Evolutionary conservation across 2,888 invertebrate genomes (phyloP).

Genomic region (Melanargia galathea): DNA sequence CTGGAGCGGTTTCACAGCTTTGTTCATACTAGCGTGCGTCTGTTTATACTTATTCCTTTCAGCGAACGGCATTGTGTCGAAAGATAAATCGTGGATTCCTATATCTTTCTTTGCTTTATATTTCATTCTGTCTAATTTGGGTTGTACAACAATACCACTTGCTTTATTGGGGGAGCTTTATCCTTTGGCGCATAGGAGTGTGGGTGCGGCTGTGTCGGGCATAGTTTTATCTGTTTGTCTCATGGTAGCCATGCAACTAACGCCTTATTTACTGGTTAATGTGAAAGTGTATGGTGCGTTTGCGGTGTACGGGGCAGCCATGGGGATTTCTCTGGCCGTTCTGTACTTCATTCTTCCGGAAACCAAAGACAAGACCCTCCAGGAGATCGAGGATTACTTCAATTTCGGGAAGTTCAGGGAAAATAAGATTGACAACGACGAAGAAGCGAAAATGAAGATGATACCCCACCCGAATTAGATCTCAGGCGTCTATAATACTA

Average conservation of each 20-base stretch:
- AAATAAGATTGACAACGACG: conserved; percentile 1
- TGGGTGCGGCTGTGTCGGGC: conserved; percentile 52
- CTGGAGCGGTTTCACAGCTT: conserved; percentile 52
- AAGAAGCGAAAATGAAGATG: conserved; percentile 19
- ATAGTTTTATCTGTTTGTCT: conserved; percentile 49
- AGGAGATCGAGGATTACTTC: conserved; percentile 27
- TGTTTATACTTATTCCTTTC: conserved; percentile 54
- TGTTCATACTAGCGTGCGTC: conserved; percentile 46
- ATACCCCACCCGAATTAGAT: background rate
- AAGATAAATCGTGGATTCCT: conserved; percentile 50
- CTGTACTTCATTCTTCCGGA: conserved; percentile 40
- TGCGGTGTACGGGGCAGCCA: conserved; percentile 52
- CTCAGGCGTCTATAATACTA: background rate
- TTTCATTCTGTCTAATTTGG: conserved; percentile 60
- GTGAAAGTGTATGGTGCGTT: conserved; percentile 61
- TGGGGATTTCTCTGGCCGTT: conserved; percentile 40
- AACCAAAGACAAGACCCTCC: conserved; percentile 27
- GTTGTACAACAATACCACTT: conserved; percentile 61
- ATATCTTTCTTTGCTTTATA: conserved; percentile 53
- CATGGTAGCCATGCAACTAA: conserved; percentile 52
- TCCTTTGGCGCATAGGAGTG: conserved; percentile 59
- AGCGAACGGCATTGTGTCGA: conserved; percentile 45
- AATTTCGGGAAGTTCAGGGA: conserved; percentile 17
- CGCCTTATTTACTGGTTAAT: conserved; percentile 51
- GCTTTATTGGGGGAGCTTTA: conserved; percentile 63